These are phyloP conservation scores for Leptura quadrifasciata DNA, from an alignment of 2,888 invertebrate genomes.

Conservation along the genomic window DNA sequence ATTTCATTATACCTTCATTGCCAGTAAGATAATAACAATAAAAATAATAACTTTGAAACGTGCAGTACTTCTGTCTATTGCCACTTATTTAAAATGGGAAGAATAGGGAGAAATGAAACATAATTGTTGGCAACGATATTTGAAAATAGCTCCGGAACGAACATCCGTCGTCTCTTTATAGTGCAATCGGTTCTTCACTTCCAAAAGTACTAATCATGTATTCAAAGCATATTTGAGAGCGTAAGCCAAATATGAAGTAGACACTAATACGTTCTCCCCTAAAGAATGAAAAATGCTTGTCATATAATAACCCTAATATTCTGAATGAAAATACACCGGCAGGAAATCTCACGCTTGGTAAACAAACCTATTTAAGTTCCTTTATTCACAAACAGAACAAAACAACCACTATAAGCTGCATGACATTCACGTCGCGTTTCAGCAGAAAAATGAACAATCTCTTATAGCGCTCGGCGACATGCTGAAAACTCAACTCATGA, in stretches of 20 bases:
- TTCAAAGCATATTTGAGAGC: neutral
- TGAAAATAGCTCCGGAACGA: neutral
- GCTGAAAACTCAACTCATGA: conserved; percentile 20
- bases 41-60: no score
- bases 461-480: neutral
- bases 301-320: conserved; percentile 18
- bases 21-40: no score
- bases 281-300: conserved; percentile 2
- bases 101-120: no score
- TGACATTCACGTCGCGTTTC: conserved; percentile 28
- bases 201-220: conserved; percentile 7
- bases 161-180: neutral
- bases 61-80: no score
- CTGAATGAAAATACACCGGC: conserved; percentile 26
- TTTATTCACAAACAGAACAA: conserved; percentile 23
- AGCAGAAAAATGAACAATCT: conserved; percentile 18
- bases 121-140: neutral
- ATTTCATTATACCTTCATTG: no score
- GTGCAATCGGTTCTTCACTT: neutral
- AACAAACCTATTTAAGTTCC: conserved; percentile 35
- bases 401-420: conserved; percentile 25
- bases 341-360: conserved; percentile 17
- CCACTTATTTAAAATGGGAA: no score
- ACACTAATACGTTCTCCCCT: neutral
- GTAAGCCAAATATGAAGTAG: neutral